Conservation (phyloP, 1,140 invertebrate species). For the Bombus picipes region DNA sequence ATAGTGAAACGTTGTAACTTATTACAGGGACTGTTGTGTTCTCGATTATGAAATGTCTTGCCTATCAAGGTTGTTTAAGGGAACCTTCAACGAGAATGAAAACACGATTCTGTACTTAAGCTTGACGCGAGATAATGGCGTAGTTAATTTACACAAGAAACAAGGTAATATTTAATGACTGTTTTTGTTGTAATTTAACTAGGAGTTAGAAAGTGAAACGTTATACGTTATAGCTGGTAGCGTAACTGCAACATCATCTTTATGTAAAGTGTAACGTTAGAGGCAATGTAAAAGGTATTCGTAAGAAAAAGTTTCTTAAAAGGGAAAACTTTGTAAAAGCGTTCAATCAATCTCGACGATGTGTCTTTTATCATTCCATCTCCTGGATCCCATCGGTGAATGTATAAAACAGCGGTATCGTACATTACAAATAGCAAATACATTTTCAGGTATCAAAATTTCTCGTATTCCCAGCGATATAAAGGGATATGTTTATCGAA, state of each 20-base stretch:
- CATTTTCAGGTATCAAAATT: no score
- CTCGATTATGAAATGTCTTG: slow-evolving; percentile 3
- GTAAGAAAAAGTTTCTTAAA: no score
- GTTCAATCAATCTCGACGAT: no score
- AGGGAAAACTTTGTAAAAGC: no score
- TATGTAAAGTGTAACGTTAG: neutral
- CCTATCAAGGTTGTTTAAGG: neutral
- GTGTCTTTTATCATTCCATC: no score
- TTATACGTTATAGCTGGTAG: neutral
- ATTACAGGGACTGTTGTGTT: neutral
- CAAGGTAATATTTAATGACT: neutral
- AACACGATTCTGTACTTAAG: neutral
- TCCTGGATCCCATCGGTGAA: no score
- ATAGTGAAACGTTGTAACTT: neutral
- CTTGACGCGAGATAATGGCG: neutral
- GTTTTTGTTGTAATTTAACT: neutral
- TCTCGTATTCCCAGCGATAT: no score
- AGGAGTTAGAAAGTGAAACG: neutral
- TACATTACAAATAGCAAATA: no score
- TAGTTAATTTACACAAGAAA: slow-evolving; percentile 6
- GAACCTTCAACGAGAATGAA: neutral
- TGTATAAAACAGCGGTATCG: no score
- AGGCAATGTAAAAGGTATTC: no score
- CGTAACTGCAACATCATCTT: neutral
- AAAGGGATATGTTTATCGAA: no score